Conservation (phyloP, 2,113 vertebrate genomes). For the Cyphomyrus discorhynchus region DNA sequence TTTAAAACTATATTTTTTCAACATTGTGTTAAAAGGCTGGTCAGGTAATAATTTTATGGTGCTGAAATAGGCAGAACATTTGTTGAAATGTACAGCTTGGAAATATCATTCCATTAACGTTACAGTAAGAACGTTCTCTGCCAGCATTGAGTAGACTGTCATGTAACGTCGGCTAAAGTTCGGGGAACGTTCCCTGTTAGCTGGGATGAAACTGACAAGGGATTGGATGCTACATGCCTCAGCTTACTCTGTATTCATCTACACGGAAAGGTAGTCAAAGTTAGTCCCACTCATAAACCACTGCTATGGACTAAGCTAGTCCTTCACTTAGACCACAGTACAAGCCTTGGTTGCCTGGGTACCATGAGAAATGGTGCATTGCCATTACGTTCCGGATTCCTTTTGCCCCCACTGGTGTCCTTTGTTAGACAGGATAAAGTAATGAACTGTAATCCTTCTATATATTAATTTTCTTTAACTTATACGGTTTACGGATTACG, state of each 20-base stretch:
- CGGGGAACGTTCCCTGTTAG: background rate
- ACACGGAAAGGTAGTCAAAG: background rate
- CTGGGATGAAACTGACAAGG: background rate
- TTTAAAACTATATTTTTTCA: background rate
- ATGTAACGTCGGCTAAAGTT: background rate
- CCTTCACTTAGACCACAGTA: background rate
- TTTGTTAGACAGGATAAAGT: background rate
- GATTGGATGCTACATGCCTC: background rate
- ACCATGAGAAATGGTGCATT: background rate
- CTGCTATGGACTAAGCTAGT: background rate
- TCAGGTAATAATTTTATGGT: background rate
- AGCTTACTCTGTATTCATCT: background rate
- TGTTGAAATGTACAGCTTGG: background rate
- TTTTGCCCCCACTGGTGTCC: background rate
- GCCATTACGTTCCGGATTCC: background rate
- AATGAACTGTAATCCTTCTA: background rate
- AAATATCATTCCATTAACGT: background rate
- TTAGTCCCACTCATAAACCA: background rate
- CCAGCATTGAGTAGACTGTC: no score
- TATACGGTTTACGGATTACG: background rate
- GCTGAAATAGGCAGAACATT: background rate
- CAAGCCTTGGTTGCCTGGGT: background rate
- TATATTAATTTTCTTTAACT: background rate
- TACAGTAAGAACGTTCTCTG: no score
- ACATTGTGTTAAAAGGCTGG: background rate